A percentile compares a stretch with the other conserved stretches of the same genome.
Evolutionary conservation across 2,888 invertebrate genomes (phyloP).

Genomic region (Drosophila neotestacea): DNA sequence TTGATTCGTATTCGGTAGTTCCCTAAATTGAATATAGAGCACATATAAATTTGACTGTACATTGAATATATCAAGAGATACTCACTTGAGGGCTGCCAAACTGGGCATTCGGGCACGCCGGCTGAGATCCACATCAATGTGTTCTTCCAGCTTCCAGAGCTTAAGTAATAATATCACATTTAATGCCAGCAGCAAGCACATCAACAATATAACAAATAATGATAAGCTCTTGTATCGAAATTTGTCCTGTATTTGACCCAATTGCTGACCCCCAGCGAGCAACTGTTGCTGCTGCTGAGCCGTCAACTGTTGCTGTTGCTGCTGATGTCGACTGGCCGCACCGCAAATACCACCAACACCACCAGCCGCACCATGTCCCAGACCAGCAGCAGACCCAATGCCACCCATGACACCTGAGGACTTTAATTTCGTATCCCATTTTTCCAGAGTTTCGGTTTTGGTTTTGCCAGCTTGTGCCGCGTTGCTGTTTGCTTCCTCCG

Average conservation of each 20-base stretch:
- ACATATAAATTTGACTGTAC: not conserved
- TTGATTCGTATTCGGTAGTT: conserved; percentile 90
- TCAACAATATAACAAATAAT: conserved; percentile 86
- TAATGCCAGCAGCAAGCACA: conserved; percentile 89
- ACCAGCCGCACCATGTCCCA: conserved; percentile 45
- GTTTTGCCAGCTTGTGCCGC: conserved; percentile 44
- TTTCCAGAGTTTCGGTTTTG: conserved; percentile 50
- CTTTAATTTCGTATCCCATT: conserved; percentile 60
- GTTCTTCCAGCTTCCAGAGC: conserved; percentile 90
- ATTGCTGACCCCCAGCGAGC: conserved; percentile 40
- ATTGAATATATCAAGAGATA: not conserved
- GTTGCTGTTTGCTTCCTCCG: conserved; percentile 76
- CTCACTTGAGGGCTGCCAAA: conserved; percentile 81
- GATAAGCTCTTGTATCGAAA: conserved; percentile 83
- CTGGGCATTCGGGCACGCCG: conserved; percentile 82
- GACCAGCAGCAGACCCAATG: conserved; percentile 54
- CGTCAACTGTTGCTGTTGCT: conserved; percentile 49
- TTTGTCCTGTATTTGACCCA: conserved; percentile 44
- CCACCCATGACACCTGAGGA: conserved; percentile 49
- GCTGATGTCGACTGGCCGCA: conserved; percentile 17
- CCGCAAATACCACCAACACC: conserved; percentile 23
- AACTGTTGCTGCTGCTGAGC: conserved; percentile 43
- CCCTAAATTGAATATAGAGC: conserved; percentile 84
- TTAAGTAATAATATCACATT: conserved; percentile 94
- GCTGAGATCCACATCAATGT: conserved; percentile 82